Percentiles rank a stretch among this genome's conserved stretches.
These are phyloP conservation scores for Ceyx cyanopectus DNA, from an alignment of 2,113 vertebrate species.

Conservation along the genomic window DNA sequence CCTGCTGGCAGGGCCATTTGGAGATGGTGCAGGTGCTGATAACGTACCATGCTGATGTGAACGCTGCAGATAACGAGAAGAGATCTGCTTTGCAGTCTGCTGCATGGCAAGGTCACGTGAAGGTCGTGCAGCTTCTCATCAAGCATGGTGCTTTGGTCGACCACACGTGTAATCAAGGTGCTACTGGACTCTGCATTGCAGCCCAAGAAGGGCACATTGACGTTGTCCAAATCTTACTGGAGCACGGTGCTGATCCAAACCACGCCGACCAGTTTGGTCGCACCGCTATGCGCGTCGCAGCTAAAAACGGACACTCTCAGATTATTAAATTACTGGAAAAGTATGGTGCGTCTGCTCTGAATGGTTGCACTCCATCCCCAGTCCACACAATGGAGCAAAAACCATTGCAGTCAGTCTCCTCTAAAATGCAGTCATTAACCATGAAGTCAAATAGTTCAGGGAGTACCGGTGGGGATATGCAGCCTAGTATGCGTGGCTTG, in stretches of 20 bases:
- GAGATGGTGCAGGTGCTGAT: conserved; percentile 94
- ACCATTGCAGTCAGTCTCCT: conserved; percentile 81
- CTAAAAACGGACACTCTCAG: conserved; percentile 92
- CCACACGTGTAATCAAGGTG: conserved; percentile 96
- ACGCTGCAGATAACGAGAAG: conserved; percentile 94
- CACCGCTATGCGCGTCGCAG: conserved; percentile 96
- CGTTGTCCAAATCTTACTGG: conserved; percentile 91
- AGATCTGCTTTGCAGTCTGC: conserved; percentile 95
- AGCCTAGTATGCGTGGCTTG: conserved; percentile 85
- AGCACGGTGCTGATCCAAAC: conserved; percentile 94
- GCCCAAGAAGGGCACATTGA: conserved; percentile 98
- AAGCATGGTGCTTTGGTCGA: conserved; percentile 91
- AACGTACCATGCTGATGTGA: conserved; percentile 91
- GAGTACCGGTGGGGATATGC: conserved; percentile 90
- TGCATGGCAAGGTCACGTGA: conserved; percentile 95
- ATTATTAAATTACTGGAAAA: conserved; percentile 96
- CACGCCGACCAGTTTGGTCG: conserved; percentile 97
- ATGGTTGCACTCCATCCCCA: conserved; percentile 93
- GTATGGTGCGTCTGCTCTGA: conserved; percentile 90
- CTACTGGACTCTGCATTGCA: conserved; percentile 95
- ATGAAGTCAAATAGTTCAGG: conserved; percentile 96
- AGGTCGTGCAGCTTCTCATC: conserved; percentile 92
- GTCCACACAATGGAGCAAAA: conserved; percentile 96
- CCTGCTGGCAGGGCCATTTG: conserved; percentile 97
- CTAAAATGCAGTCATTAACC: conserved; percentile 92